Base-by-base conservation (phyloP, 2,797 vertebrate species). In the Luscinia megarhynchos region DNA sequence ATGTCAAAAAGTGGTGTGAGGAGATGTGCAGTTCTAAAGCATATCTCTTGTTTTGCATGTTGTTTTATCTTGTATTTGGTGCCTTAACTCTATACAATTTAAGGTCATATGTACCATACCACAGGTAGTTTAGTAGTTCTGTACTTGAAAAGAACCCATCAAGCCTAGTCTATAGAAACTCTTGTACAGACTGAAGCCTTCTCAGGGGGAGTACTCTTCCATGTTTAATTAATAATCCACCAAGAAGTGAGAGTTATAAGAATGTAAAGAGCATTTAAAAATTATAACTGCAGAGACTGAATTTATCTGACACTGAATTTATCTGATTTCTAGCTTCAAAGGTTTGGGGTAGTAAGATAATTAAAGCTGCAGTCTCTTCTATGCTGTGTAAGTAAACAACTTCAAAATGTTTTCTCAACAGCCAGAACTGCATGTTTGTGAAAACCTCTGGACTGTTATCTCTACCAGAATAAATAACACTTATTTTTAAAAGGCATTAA, bases 21-120 rank as follows among this genome's bases (percentile, higher is more conserved):
- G 50, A 84, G 24, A 91, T 61, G n/a, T 61, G 41, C 58, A 87
- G 21, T 70, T 91, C 63, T 74, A 77, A 90, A 83, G 68, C 40
- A 29, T 45, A 68, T 88, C 45, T 89, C 63, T 88, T 79, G 63
- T 40, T 88, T 6, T 83, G 29, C 54, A 68, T 90, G 45, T 66
- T 70, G 46, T 64, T 94, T 84, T 93, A 76, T 51, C 73, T 58
- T 89, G 27, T 53, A 94, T 79, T 90, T 89, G 83, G 94, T 95
- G 96, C 94, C 95, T 96, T 96, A 96, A 87, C 64, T 88, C 82
- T 94, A 59, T 85, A 79, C 53, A 68, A 45, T 77, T 54, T 34
- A 89, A 82, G 78, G 67, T 91, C 46, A 43, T 23, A 20, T 48
- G 84, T 54, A 67, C 67, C 79, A 55, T 84, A 77, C 43, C 41